These are phyloP conservation scores for Hystrix cristata DNA, from an alignment of 2,113 vertebrate species.

Conservation along the genomic window DNA sequence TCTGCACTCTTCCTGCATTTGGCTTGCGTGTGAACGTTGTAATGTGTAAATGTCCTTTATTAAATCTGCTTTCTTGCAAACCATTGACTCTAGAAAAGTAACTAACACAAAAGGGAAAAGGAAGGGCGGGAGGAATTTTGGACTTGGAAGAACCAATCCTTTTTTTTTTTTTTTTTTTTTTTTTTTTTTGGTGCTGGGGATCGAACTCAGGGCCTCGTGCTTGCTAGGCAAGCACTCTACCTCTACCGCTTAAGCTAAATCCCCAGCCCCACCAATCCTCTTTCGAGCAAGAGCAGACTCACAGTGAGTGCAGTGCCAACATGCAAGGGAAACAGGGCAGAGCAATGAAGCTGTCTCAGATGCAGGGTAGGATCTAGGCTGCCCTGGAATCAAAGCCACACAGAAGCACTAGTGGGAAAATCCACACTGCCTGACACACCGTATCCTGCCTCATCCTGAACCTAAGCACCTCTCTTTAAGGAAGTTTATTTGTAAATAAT, in stretches of 20 bases:
- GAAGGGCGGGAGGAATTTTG: neutral
- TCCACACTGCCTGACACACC: too few relatives aligned
- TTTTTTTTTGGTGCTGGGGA: too few relatives aligned
- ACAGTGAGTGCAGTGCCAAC: neutral
- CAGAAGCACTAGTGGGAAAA: neutral
- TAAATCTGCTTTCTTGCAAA: too few relatives aligned
- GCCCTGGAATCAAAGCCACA: neutral
- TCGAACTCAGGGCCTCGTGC: too few relatives aligned
- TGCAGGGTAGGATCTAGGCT: neutral
- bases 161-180: neutral
- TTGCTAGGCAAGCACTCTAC: too few relatives aligned
- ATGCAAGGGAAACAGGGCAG: neutral
- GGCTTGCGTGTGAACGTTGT: too few relatives aligned
- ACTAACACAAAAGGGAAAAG: too few relatives aligned
- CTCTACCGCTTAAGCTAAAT: too few relatives aligned
- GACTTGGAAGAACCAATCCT: neutral
- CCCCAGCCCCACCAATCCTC: neutral
- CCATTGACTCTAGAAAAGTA: too few relatives aligned
- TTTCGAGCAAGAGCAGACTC: neutral
- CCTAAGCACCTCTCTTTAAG: neutral
- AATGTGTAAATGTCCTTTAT: too few relatives aligned
- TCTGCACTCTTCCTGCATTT: too few relatives aligned
- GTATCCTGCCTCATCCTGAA: rapidly evolving
- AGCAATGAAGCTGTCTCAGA: rapidly evolving
- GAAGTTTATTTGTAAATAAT: neutral